Evolutionary conservation across 2,888 invertebrate genomes (phyloP).

Genomic region (Sesia bembeciformis): DNA sequence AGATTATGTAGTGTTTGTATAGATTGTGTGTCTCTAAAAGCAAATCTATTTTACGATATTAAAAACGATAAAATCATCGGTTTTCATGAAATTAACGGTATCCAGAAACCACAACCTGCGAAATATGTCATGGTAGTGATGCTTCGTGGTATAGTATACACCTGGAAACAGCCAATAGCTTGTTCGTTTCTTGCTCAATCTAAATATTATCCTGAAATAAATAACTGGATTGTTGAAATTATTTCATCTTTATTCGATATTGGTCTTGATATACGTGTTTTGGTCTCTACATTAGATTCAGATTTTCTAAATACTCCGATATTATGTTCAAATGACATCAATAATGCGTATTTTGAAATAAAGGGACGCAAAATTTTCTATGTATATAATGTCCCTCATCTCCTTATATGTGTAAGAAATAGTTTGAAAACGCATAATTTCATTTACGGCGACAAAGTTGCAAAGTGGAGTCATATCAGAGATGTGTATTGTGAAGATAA

Average conservation of each 20-base stretch:
- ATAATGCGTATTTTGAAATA: constrained; percentile 9
- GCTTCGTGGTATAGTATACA: constrained; percentile 12
- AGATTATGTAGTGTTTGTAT: constrained; percentile 13
- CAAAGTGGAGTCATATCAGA: constrained; percentile 4
- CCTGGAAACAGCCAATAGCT: constrained; percentile 16
- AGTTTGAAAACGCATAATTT: constrained; percentile 8
- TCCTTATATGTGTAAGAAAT: constrained; percentile 10
- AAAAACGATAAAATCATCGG: constrained; percentile 11
- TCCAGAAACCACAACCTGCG: constrained; percentile 9
- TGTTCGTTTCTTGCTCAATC: constrained; percentile 9
- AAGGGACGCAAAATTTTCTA: constrained; percentile 10
- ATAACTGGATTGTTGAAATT: constrained; percentile 10
- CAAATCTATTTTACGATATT: constrained; percentile 11
- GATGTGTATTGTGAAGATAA: constrained; percentile 1
- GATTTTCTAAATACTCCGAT: constrained; percentile 6
- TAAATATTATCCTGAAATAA: constrained; percentile 5
- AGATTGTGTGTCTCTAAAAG: constrained; percentile 8
- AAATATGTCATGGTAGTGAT: constrained; percentile 10
- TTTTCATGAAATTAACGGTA: constrained; percentile 13
- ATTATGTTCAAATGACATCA: neutral
- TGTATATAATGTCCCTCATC: constrained; percentile 11
- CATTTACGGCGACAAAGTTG: neutral
- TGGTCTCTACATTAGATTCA: constrained; percentile 6
- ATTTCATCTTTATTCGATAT: constrained; percentile 8
- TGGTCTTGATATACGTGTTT: constrained; percentile 9